Evolutionary conservation across 1,140 invertebrate genomes (phyloP).

Genomic region (Drosophila arawakana): DNA sequence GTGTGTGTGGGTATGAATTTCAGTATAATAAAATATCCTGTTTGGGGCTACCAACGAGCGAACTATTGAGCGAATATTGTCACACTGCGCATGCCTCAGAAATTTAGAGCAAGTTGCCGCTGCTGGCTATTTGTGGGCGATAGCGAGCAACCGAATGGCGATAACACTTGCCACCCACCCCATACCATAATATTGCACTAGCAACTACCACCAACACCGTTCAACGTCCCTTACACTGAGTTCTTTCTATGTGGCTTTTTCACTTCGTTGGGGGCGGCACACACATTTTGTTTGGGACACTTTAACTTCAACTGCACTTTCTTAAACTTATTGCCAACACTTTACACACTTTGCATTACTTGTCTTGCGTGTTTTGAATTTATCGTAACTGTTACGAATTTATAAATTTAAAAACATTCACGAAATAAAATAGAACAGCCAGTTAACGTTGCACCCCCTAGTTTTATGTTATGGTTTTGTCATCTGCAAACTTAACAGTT

Average conservation of each 20-base stretch:
- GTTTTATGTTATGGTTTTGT: conserved; percentile 32
- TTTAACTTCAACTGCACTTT: conserved; percentile 15
- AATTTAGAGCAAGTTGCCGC: conserved; percentile 76
- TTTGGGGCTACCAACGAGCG: conserved; percentile 51
- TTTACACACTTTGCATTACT: conserved; percentile 10
- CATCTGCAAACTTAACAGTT: conserved; percentile 10
- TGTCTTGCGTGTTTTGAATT: conserved; percentile 3
- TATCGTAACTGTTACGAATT: background rate
- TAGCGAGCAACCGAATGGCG: conserved; percentile 44
- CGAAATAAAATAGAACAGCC: conserved; percentile 26
- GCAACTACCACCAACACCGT: conserved; percentile 37
- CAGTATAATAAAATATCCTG: conserved; percentile 84
- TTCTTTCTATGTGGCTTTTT: conserved; percentile 32
- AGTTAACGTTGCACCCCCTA: conserved; percentile 25
- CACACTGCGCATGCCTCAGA: conserved; percentile 56
- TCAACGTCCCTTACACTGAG: conserved; percentile 43
- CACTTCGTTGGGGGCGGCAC: conserved; percentile 20
- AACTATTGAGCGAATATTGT: conserved; percentile 20
- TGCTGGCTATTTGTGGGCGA: conserved; percentile 65
- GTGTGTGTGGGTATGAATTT: conserved; percentile 66
- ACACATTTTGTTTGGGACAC: conserved; percentile 43
- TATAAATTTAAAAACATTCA: conserved; percentile 16
- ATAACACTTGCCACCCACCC: conserved; percentile 54
- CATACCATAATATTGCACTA: conserved; percentile 32
- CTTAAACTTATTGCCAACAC: conserved; percentile 13